Conservation (phyloP, 1,140 invertebrate species). For the Atta cephalotes region DNA sequence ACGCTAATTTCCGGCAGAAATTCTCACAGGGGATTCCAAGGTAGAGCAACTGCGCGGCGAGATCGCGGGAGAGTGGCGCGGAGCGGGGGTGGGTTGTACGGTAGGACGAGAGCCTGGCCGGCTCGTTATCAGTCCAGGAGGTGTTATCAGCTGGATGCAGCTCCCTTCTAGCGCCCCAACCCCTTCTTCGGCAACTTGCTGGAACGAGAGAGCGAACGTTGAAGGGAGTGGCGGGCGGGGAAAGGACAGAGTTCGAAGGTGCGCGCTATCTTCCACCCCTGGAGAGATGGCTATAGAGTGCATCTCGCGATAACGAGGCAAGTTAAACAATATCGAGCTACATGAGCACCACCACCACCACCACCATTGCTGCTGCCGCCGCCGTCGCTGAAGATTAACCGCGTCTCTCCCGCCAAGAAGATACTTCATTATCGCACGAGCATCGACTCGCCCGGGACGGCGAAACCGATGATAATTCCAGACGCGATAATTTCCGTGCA, state of each 20-base stretch:
- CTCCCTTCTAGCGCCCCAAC: conserved; percentile 77
- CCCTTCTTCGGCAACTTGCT: conserved; percentile 71
- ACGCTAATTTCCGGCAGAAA: conserved; percentile 57
- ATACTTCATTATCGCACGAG: conserved; percentile 60
- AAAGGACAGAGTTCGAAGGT: conserved; percentile 77
- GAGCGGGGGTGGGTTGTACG: conserved; percentile 42
- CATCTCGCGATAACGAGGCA: conserved; percentile 86
- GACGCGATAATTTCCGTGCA: conserved; percentile 46
- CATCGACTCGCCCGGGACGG: conserved; percentile 53
- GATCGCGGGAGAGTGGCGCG: conserved; percentile 44
- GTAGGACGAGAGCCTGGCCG: conserved; percentile 82
- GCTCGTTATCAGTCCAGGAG: conserved; percentile 83
- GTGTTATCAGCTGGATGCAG: conserved; percentile 84
- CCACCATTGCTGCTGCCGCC: conserved; percentile 47
- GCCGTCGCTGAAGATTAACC: conserved; percentile 81
- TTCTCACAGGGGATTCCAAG: conserved; percentile 68
- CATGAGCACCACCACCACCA: conserved; percentile 77
- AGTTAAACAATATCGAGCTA: conserved; percentile 86
- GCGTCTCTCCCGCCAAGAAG: conserved; percentile 69
- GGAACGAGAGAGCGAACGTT: conserved; percentile 67
- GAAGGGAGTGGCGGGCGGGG: conserved; percentile 26
- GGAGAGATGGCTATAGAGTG: conserved; percentile 86
- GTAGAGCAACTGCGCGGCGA: conserved; percentile 61
- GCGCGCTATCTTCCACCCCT: conserved; percentile 84
- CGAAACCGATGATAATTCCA: conserved; percentile 56